Conservation (phyloP, 2,888 invertebrate genomes). For the Helleia helle region DNA sequence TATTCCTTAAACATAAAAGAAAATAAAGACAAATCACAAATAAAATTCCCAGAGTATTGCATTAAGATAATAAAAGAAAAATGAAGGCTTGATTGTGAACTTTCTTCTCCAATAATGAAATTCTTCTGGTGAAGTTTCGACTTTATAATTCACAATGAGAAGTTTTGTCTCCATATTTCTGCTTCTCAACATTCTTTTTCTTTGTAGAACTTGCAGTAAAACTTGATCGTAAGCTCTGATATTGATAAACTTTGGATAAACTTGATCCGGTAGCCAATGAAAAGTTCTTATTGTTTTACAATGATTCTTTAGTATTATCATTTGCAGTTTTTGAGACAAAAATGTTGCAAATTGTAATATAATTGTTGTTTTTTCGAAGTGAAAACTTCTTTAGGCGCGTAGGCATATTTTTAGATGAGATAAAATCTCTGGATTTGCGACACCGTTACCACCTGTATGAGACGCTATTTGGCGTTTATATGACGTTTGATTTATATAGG, state of each 20-base stretch:
- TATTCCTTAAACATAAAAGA: too few relatives aligned
- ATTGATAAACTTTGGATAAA: slow-evolving; percentile 2
- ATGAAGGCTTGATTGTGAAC: not conserved
- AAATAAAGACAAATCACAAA: too few relatives aligned
- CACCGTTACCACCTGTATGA: too few relatives aligned
- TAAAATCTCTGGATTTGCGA: too few relatives aligned
- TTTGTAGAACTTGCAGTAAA: not conserved
- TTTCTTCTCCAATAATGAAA: slow-evolving; percentile 20
- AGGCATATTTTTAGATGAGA: too few relatives aligned
- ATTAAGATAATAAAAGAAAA: not conserved
- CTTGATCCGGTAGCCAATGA: not conserved
- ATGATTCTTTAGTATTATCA: not conserved
- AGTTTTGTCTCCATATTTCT: slow-evolving; percentile 11
- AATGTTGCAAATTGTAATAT: not conserved
- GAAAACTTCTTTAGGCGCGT: too few relatives aligned
- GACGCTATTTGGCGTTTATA: too few relatives aligned
- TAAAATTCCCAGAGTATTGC: not conserved
- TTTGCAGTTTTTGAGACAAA: not conserved
- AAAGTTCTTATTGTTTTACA: not conserved
- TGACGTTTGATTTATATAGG: too few relatives aligned
- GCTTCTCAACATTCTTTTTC: slow-evolving; percentile 2
- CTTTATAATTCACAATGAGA: slow-evolving; percentile 28
- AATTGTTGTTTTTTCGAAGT: not conserved
- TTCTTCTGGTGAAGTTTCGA: slow-evolving; percentile 31
- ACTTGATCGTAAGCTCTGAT: not conserved